Evolutionary conservation across 92 coral and sea anemone species (phyloP).

Genomic region (Meandrina meandrites): DNA sequence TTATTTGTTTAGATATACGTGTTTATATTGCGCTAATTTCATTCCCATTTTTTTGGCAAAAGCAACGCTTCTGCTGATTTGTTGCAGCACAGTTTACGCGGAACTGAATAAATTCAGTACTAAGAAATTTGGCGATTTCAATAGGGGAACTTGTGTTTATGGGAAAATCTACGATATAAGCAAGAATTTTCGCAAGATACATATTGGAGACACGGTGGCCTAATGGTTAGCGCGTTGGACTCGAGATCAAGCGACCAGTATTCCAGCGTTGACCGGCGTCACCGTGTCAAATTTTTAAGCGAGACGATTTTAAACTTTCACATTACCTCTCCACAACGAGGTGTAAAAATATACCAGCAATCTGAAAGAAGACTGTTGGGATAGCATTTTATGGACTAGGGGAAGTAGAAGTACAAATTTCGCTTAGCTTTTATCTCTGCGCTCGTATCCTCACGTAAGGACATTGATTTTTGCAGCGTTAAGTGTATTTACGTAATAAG

Average conservation of each 20-base stretch:
- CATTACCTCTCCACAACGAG: too few relatives aligned
- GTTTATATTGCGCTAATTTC: background rate
- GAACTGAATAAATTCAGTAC: background rate
- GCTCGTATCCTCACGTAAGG: background rate
- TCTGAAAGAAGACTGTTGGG: too few relatives aligned
- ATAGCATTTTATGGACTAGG: too few relatives aligned
- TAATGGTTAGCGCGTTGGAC: too few relatives aligned
- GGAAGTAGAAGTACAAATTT: too few relatives aligned
- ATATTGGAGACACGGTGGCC: too few relatives aligned
- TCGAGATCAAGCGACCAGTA: too few relatives aligned
- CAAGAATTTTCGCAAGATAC: background rate
- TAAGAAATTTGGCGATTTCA: background rate
- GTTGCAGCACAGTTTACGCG: background rate
- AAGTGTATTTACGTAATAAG: background rate
- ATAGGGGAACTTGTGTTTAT: background rate
- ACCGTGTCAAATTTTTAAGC: too few relatives aligned
- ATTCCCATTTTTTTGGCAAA: background rate
- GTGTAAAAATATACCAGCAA: too few relatives aligned
- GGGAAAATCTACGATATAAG: background rate
- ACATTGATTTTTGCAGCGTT: background rate
- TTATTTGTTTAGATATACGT: background rate
- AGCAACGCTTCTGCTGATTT: background rate
- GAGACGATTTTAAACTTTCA: too few relatives aligned
- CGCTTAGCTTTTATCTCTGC: background rate
- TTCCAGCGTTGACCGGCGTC: too few relatives aligned